A percentile compares a stretch with the other conserved stretches of the same genome.
Conservation (phyloP, 2,797 vertebrate species). For the Cossypha heuglini region DNA sequence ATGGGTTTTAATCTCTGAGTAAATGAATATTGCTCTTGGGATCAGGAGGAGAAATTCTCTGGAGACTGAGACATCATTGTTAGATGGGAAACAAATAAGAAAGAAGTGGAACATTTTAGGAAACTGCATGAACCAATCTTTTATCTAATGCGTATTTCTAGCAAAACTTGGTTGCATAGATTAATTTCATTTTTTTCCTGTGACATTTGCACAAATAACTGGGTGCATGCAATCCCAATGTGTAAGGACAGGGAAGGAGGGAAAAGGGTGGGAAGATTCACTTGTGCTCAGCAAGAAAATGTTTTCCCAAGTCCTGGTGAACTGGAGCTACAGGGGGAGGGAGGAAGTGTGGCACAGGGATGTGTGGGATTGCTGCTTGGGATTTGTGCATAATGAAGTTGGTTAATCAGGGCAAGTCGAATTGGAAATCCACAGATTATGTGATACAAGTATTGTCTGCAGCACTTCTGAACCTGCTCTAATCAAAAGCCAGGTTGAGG, state of each 20-base stretch:
- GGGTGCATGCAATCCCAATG: fast-evolving
- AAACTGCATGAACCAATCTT: neutral
- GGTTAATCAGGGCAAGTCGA: neutral
- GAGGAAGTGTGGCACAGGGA: neutral
- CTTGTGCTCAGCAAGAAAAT: neutral
- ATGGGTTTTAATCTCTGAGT: neutral
- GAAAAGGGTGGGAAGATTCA: neutral
- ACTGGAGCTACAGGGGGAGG: neutral
- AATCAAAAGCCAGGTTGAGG: neutral
- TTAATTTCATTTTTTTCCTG: neutral
- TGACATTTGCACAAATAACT: neutral
- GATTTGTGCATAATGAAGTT: neutral
- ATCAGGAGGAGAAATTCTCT: neutral
- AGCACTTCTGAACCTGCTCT: neutral
- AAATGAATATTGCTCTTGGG: neutral
- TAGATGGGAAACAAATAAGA: neutral
- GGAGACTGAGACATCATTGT: neutral
- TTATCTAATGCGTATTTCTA: neutral
- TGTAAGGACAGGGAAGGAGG: neutral
- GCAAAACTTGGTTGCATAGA: neutral
- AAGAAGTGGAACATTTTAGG: neutral
- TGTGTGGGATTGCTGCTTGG: neutral
- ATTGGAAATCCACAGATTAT: neutral
- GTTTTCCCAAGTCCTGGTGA: neutral
- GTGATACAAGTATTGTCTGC: neutral